Evolutionary conservation across 2,797 vertebrate species (phyloP).

Genomic region (Chelidonichthys spinosus): DNA sequence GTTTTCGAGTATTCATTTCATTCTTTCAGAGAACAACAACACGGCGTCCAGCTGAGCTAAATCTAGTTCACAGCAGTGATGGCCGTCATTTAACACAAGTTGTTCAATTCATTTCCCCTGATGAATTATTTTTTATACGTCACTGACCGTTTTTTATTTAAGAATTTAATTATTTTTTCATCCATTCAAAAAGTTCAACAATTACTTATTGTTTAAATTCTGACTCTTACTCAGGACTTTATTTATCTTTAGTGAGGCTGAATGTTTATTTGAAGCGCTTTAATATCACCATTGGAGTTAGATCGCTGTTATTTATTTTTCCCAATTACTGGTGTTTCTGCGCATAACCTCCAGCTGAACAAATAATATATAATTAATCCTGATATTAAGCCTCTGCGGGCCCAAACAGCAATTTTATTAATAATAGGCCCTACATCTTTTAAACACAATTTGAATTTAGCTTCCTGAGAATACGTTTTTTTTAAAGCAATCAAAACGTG

Average conservation of each 20-base stretch:
- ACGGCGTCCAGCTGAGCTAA: neutral
- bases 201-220: neutral
- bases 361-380: neutral
- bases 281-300: neutral
- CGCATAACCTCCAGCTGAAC: neutral
- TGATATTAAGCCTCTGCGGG: neutral
- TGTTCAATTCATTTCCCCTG: neutral
- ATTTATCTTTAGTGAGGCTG: neutral
- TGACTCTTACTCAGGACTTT: accelerated
- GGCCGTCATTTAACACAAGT: neutral
- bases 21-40: neutral
- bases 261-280: neutral
- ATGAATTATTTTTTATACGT: neutral
- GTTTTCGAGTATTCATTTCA: neutral
- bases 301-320: neutral
- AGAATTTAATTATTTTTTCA: neutral
- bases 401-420: neutral
- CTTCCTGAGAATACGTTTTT: neutral
- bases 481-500: neutral
- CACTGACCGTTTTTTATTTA: neutral
- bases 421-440: neutral
- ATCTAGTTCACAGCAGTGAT: neutral
- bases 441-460: neutral
- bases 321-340: neutral
- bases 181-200: neutral